These are phyloP conservation scores for Diabrotica undecimpunctata DNA, from an alignment of 1,140 invertebrate genomes.

Conservation along the genomic window DNA sequence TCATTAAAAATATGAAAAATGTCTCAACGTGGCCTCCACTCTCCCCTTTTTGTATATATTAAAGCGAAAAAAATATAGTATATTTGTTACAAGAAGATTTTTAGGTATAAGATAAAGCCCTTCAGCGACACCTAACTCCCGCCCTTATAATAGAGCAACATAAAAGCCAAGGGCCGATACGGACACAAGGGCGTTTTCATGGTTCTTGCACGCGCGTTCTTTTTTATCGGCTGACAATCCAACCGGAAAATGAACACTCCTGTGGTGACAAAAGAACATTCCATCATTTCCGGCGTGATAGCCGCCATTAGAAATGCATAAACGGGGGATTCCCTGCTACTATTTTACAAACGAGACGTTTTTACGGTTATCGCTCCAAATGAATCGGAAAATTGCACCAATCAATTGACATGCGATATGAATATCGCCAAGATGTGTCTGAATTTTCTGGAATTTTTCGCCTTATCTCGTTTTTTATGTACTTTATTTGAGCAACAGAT, in stretches of 20 bases:
- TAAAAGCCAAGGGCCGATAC: slow-evolving; percentile 3
- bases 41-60: too few relatives aligned
- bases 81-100: too few relatives aligned
- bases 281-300: slow-evolving; percentile 44
- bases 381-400: slow-evolving; percentile 31
- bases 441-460: slow-evolving; percentile 5
- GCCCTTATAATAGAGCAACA: slow-evolving; percentile 13
- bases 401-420: slow-evolving; percentile 22
- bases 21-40: too few relatives aligned
- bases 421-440: background rate
- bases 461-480: background rate
- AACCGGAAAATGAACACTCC: slow-evolving; percentile 48
- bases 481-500: too few relatives aligned
- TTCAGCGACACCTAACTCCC: slow-evolving; percentile 14
- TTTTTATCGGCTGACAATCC: slow-evolving; percentile 46
- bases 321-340: slow-evolving; percentile 25
- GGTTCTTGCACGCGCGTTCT: slow-evolving; percentile 36
- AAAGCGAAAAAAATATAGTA: too few relatives aligned
- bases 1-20: too few relatives aligned
- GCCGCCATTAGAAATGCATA: slow-evolving; percentile 29
- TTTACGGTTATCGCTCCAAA: slow-evolving; percentile 28
- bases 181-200: slow-evolving; percentile 29
- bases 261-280: slow-evolving; percentile 48
- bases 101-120: slow-evolving; percentile 32
- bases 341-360: slow-evolving; percentile 28